Evolutionary conservation across 1,140 invertebrate genomes (phyloP), one percentile per base, ranked within the genome.

Genomic region (Euglossa dilemma): DNA sequence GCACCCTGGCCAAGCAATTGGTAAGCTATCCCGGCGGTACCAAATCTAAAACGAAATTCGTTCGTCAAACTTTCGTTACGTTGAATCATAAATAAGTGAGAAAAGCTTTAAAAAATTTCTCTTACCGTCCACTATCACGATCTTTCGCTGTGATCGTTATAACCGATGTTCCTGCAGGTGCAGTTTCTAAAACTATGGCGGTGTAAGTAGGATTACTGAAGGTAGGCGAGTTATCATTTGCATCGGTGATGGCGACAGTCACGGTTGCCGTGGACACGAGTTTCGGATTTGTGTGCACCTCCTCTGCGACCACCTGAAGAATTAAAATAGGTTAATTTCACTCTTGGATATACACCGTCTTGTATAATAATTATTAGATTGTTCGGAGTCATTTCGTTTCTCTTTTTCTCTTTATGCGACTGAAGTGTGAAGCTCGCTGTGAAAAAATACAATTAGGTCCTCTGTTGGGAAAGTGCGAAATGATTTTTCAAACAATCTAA

Each of bases 141-240:
- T 99, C 98, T 71, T 95, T 96, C 20, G 98, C 98, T 45, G 96
- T 96, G 59, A 98, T 97, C 47, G 96, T 96, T 12, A 96, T 95
- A 67, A 99, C 96, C 77, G 96, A 94, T 64, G 96, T 96, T 2
- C 97, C 97, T 2, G 96, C 95, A 0, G 95, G 88, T 0, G 97
- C 96, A 14, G 95, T 96, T 94, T 99, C 98, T 1, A 96, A 95
- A 28, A 98, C 95, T 8, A 90, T 92, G 2, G 96, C 96, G 2
- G 96, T 96, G 92, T 98, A 98, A 18, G 96, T 96, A 64, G 97
- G 96, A 89, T 96, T 95, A 47, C 96, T 95, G 93, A 99, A 99
- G 20, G 95, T 95, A 7, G 98, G 98, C 9, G 97, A 95, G 93
- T 98, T 98, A 94, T 99, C 98, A 94, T 99, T 99, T n/a, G 97